These are phyloP conservation scores for Pipistrellus nathusii DNA, from an alignment of 2,797 vertebrate genomes.

Conservation along the genomic window DNA sequence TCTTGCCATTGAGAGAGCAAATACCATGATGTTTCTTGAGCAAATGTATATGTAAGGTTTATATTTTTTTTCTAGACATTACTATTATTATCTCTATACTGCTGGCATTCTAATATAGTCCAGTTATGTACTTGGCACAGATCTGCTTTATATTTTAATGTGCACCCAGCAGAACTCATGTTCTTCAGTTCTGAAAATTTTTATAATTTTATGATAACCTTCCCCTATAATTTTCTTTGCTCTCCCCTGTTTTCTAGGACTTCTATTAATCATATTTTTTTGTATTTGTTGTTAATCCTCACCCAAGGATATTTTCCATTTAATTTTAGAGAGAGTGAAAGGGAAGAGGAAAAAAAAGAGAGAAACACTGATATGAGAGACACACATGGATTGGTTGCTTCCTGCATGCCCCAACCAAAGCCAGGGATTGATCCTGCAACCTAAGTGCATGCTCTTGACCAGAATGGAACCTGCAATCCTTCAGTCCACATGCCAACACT, in stretches of 20 bases:
- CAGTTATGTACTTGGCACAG: neutral
- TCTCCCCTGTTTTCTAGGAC: neutral
- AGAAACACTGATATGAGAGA: too few relatives aligned
- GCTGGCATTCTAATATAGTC: constrained; percentile 29
- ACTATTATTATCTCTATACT: neutral
- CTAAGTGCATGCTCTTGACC: too few relatives aligned
- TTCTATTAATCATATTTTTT: constrained; percentile 54
- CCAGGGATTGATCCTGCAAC: too few relatives aligned
- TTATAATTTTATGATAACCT: constrained; percentile 46
- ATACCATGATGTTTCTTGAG: neutral
- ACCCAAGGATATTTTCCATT: too few relatives aligned
- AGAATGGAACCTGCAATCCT: too few relatives aligned
- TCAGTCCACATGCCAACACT: too few relatives aligned
- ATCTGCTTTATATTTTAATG: neutral
- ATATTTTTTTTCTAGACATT: constrained; percentile 35
- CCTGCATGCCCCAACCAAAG: too few relatives aligned
- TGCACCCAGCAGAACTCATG: neutral
- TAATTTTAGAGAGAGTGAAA: too few relatives aligned
- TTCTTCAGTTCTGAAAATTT: constrained; percentile 14
- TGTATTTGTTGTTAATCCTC: too few relatives aligned
- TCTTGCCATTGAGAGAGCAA: constrained; percentile 23
- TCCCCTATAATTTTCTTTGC: constrained; percentile 18
- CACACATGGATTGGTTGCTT: too few relatives aligned
- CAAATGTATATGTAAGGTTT: neutral
- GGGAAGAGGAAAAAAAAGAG: too few relatives aligned